Evolutionary conservation across 2,113 vertebrate genomes (phyloP).

Genomic region (Scalopus aquaticus): DNA sequence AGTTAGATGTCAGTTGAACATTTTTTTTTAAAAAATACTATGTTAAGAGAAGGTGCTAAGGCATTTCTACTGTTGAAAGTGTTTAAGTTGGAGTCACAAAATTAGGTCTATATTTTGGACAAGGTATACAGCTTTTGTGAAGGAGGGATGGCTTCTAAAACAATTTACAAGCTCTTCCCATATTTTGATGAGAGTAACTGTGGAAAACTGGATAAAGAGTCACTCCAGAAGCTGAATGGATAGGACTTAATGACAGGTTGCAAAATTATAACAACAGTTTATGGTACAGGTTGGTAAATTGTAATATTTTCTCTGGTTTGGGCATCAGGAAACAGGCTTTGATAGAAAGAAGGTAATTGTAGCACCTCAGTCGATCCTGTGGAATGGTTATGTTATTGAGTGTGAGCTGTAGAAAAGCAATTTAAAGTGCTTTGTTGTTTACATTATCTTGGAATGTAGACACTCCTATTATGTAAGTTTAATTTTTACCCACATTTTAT

Average conservation of each 20-base stretch:
- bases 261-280: not conserved
- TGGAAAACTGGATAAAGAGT: not conserved
- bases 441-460: not conserved
- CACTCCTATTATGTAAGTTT: not conserved
- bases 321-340: no score
- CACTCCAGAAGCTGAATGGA: not conserved
- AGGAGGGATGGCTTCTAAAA: not conserved
- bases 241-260: not conserved
- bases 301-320: no score
- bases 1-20: not conserved
- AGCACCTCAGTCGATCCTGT: no score
- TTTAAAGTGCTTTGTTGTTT: not conserved
- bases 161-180: not conserved
- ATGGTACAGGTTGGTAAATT: no score
- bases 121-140: not conserved
- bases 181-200: not conserved
- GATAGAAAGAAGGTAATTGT: no score
- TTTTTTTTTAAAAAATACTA: not conserved
- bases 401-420: not conserved
- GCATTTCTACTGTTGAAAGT: not conserved
- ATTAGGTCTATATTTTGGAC: not conserved
- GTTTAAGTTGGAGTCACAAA: not conserved
- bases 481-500: conserved; percentile 1
- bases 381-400: no score
- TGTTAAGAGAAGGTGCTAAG: not conserved